A percentile compares a stretch with the other conserved stretches of the same genome.
These are phyloP conservation scores for Chinchilla lanigera DNA, from an alignment of 2,113 vertebrate species.

Conservation along the genomic window DNA sequence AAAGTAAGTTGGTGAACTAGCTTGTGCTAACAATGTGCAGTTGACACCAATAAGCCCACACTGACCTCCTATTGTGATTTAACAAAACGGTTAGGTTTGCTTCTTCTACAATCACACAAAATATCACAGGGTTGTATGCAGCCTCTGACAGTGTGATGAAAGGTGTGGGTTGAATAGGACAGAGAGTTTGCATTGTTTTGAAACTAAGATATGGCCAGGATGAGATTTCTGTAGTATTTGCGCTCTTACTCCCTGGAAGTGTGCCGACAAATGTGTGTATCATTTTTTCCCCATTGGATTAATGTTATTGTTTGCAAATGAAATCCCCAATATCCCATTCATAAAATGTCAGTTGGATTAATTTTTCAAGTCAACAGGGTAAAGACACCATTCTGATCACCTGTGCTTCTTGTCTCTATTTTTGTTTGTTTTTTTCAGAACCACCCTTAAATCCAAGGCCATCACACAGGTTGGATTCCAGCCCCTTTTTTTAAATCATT, in stretches of 20 bases:
- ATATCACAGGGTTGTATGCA: not conserved
- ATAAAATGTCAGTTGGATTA: not conserved
- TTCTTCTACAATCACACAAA: not conserved
- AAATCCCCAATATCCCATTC: not conserved
- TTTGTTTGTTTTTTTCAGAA: not conserved
- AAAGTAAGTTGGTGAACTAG: not conserved
- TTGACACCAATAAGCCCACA: not conserved
- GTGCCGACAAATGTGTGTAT: not conserved
- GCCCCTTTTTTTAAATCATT: not conserved
- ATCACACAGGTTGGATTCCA: not conserved
- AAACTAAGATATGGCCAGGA: not conserved
- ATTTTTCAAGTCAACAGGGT: not conserved
- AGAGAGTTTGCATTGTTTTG: not conserved
- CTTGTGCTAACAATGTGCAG: not conserved
- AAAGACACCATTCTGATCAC: not conserved
- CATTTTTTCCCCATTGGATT: not conserved
- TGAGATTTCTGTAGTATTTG: not conserved
- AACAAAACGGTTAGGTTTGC: not conserved
- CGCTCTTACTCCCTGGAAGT: not conserved
- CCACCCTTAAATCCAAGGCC: not conserved
- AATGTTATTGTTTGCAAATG: not conserved
- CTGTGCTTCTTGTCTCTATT: not conserved
- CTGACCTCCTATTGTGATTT: not conserved
- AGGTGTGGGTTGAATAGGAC: not conserved
- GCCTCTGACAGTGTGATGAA: not conserved